Evolutionary conservation across 2,888 invertebrate species (phyloP), one percentile per base, ranked within the genome.

Genomic region (Agrotis segetum): DNA sequence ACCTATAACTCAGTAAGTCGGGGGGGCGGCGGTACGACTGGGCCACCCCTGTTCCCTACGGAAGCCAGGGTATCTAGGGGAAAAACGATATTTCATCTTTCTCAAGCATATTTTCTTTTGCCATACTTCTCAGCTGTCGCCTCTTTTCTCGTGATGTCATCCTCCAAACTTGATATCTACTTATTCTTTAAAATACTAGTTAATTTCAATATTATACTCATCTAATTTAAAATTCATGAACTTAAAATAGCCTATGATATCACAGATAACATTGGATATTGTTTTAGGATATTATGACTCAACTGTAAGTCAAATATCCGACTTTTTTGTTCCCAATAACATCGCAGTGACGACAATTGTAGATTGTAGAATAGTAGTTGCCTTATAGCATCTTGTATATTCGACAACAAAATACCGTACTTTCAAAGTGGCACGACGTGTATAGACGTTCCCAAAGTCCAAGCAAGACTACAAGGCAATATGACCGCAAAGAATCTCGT

Each of bases 401-500:
- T 40, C 13, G 17, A 44, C 40, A 16, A 50, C 21, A 53, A 16
- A 59, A 62, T 60, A 46, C 13, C 53, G 44, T 52, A 69, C 16
- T 64, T 67, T 11, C 21, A 64, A 61, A 63, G 40, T 78, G 16
- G 67, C 19, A 29, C 34, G 14, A 34, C 44, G 24, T 47, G 55
- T 49, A 46, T 14, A 58, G 24, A 55, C 14, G 19, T 44, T 19
- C 34, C 50, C 67, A 67, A 80, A 58, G 61, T 16, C 50, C 34
- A n/a, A 64, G 61, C 52, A 67, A 60, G 44, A 64, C 60, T 60
- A 52, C 64, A 68, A 63, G 56, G 53, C 34, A 63, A 59, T 72
- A 64, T 56, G 46, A 63, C 40, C 21, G 56, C 55, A 46, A 68
- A 50, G 77, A 76, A 81, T 81, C 55, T 67, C 16, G 52, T 77